These are phyloP conservation scores for Olivierus martensii DNA, from an alignment of 1,140 invertebrate genomes.

Conservation along the genomic window DNA sequence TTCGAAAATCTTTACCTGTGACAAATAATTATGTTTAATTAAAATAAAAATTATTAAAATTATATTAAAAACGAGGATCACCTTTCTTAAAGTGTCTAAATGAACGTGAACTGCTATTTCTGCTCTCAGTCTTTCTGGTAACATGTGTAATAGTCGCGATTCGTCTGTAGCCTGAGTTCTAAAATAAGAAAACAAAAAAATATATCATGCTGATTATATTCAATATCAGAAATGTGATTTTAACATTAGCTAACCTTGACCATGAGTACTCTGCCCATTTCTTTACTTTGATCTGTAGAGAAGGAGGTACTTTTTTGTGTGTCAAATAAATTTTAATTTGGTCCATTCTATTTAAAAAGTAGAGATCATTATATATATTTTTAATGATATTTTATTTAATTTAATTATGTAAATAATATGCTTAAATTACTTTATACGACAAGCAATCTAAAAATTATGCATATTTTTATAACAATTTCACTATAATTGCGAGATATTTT, in stretches of 20 bases:
- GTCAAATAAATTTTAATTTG: conserved; percentile 17
- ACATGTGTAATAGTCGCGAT: conserved; percentile 12
- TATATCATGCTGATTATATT: too few species aligned
- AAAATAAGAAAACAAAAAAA: background rate
- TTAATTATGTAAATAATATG: too few species aligned
- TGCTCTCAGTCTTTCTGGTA: conserved; percentile 13
- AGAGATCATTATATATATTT: too few species aligned
- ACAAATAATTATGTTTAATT: background rate
- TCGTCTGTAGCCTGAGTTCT: conserved; percentile 17
- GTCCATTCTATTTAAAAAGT: conserved; percentile 10
- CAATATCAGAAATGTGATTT: too few species aligned
- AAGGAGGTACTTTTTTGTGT: conserved; percentile 15
- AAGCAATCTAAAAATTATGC: too few species aligned
- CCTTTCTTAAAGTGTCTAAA: conserved; percentile 12
- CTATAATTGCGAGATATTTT: too few species aligned
- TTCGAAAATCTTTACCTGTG: conserved; percentile 16
- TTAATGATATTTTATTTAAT: too few species aligned
- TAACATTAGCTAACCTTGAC: conserved; percentile 8
- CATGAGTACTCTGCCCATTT: conserved; percentile 18
- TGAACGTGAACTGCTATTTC: conserved; percentile 17
- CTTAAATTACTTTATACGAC: too few species aligned
- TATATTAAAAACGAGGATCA: background rate
- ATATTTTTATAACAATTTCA: too few species aligned
- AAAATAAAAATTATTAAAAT: too few species aligned
- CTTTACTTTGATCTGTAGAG: conserved; percentile 15